Evolutionary conservation across 2,888 invertebrate genomes (phyloP).

Genomic region (Thymelicus lineola): DNA sequence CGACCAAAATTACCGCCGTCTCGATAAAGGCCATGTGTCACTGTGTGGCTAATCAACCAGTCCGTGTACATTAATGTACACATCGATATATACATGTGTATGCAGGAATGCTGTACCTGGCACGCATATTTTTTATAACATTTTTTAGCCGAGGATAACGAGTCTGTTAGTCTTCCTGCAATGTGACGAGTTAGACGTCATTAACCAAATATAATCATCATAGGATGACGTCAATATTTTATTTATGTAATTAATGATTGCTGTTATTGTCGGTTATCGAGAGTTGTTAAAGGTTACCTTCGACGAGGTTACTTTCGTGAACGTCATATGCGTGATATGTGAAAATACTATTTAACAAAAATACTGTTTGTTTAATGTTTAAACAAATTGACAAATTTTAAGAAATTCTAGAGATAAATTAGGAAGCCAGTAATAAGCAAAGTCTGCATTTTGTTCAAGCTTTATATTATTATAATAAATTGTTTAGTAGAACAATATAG

Average conservation of each 20-base stretch:
- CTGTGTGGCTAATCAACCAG: constrained; percentile 6
- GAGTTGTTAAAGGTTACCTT: neutral
- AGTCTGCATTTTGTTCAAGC: neutral
- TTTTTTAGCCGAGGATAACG: constrained; percentile 61
- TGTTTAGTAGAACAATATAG: neutral
- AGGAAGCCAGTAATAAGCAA: too few relatives aligned
- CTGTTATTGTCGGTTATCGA: neutral
- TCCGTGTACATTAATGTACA: constrained; percentile 19
- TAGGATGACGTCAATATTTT: constrained; percentile 7
- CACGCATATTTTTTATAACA: constrained; percentile 50
- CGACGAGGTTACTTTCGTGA: too few relatives aligned
- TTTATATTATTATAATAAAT: neutral
- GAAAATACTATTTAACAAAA: too few relatives aligned
- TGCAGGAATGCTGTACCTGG: constrained; percentile 43
- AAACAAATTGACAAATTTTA: too few relatives aligned
- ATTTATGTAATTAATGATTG: neutral
- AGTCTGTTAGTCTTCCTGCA: constrained; percentile 56
- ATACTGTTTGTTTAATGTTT: too few relatives aligned
- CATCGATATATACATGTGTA: constrained; percentile 39
- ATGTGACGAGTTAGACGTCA: constrained; percentile 47
- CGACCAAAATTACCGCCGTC: constrained; percentile 4
- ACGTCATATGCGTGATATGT: too few relatives aligned
- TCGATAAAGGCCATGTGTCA: neutral
- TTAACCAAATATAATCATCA: constrained; percentile 5
- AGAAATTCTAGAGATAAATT: too few relatives aligned